Evolutionary conservation across 2,113 vertebrate species (phyloP).

Genomic region (Ictalurus punctatus): DNA sequence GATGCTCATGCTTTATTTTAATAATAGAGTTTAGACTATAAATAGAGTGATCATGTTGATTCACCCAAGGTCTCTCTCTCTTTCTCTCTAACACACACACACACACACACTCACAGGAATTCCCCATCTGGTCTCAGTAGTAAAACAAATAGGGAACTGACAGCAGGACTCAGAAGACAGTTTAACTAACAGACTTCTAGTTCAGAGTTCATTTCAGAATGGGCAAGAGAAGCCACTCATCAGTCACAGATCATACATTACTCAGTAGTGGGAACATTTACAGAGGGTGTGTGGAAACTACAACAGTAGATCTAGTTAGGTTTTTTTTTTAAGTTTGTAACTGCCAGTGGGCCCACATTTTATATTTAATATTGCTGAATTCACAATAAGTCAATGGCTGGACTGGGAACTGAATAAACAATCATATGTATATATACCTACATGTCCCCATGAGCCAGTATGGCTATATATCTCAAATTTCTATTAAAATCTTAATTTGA

Average conservation of each 20-base stretch:
- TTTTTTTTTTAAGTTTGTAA: not conserved
- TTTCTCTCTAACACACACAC: not conserved
- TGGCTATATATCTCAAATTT: not conserved
- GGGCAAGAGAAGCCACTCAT: not conserved
- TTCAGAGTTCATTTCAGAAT: not conserved
- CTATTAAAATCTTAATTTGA: not conserved
- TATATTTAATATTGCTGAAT: not conserved
- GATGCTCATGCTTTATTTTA: constrained; percentile 1
- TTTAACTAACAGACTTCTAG: not conserved
- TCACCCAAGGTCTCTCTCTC: not conserved
- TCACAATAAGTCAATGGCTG: not conserved
- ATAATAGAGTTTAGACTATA: not conserved
- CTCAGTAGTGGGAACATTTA: not conserved
- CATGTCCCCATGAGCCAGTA: too few relatives aligned
- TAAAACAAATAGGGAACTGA: constrained; percentile 24
- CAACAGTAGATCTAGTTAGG: not conserved
- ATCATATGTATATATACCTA: not conserved
- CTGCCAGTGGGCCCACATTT: not conserved
- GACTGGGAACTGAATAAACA: not conserved
- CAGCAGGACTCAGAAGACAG: not conserved
- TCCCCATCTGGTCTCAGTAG: not conserved
- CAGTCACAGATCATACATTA: not conserved
- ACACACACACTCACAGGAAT: not conserved
- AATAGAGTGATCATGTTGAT: not conserved
- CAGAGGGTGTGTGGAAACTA: not conserved